These are phyloP conservation scores for Schizopygopsis malacanthus DNA, from an alignment of 2,797 vertebrate genomes.

Conservation along the genomic window DNA sequence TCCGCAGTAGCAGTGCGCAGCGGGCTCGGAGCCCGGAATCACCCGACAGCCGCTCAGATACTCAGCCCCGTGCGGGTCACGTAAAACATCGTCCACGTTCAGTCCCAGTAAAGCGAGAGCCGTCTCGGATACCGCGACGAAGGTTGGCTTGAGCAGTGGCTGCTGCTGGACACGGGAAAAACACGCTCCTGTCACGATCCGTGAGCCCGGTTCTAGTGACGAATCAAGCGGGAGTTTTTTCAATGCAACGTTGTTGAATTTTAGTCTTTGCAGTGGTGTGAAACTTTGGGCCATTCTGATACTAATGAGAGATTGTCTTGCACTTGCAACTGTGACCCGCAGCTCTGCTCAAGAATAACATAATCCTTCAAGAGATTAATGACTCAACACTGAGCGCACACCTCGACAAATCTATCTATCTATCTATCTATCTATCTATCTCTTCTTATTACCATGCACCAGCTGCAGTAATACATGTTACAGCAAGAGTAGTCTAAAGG, in stretches of 20 bases:
- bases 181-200: conserved; percentile 79
- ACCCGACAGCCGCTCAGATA: conserved; percentile 84
- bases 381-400: not conserved
- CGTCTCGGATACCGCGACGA: conserved; percentile 79
- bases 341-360: conserved; percentile 14
- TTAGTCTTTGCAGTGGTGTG: conserved; percentile 68
- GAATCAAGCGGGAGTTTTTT: conserved; percentile 80
- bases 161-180: conserved; percentile 77
- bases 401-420: not conserved
- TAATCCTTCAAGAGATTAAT: conserved; percentile 11
- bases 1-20: conserved; percentile 89
- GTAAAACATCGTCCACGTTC: conserved; percentile 58
- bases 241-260: conserved; percentile 82
- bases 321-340: not conserved
- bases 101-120: conserved; percentile 81
- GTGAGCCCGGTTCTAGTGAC: conserved; percentile 68
- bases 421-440: not conserved
- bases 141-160: conserved; percentile 73
- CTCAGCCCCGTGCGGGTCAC: conserved; percentile 56
- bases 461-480: not conserved
- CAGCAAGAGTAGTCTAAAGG: conserved; percentile 48
- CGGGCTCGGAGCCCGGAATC: conserved; percentile 81
- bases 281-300: not conserved
- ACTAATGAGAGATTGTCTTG: not conserved
- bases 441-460: not conserved